These are phyloP conservation scores for Athene cunicularia DNA, from an alignment of 2,113 vertebrate species.

Conservation along the genomic window DNA sequence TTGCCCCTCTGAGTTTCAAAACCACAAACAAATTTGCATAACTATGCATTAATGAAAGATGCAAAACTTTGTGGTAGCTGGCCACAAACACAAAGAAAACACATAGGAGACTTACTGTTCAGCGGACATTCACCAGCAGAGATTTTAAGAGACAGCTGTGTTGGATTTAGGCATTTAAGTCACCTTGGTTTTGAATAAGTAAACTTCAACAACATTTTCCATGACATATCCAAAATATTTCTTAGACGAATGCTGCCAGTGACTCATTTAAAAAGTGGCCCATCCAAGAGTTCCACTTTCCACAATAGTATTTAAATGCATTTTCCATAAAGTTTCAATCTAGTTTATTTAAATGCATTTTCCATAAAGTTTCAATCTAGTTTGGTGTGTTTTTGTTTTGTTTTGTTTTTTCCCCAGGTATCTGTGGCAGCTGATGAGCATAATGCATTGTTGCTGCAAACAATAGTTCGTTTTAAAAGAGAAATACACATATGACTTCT, in stretches of 20 bases:
- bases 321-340: neutral
- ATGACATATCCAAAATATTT: neutral
- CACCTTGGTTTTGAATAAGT: neutral
- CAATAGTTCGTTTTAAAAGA: neutral
- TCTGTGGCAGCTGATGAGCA: neutral
- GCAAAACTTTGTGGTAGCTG: neutral
- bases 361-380: neutral
- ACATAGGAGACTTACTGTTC: neutral
- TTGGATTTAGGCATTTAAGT: neutral
- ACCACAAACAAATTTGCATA: neutral
- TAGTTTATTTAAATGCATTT: neutral
- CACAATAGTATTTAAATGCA: neutral
- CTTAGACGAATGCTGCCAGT: neutral
- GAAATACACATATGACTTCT: neutral
- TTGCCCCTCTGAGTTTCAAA: neutral
- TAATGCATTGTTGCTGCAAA: neutral
- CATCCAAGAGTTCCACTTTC: neutral
- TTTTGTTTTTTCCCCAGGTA: neutral
- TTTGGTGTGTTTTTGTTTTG: too few relatives aligned
- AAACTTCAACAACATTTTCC: neutral
- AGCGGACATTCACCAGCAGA: neutral
- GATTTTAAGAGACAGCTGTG: neutral
- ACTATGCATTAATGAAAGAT: neutral
- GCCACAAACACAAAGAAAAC: neutral
- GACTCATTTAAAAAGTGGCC: neutral